Evolutionary conservation across 2,888 invertebrate genomes (phyloP).

Genomic region (Drosophila picticornis): DNA sequence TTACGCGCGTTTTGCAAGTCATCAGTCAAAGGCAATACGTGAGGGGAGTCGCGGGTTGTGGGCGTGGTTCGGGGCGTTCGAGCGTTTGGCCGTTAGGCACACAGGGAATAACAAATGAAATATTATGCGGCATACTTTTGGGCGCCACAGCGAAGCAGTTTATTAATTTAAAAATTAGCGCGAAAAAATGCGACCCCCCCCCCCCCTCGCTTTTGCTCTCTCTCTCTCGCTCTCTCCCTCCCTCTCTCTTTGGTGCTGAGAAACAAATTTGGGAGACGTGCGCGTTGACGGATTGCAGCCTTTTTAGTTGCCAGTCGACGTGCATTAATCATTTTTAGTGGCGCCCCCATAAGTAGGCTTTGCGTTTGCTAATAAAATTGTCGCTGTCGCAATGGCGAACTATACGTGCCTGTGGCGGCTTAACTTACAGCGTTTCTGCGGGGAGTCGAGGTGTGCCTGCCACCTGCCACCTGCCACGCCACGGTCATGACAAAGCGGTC

Average conservation of each 20-base stretch:
- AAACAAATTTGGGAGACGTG: constrained; percentile 75
- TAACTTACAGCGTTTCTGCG: background rate
- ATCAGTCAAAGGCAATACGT: constrained; percentile 75
- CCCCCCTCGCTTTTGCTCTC: too few relatives aligned
- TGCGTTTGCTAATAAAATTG: constrained; percentile 80
- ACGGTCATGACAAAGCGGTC: constrained; percentile 71
- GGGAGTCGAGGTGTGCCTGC: constrained; percentile 54
- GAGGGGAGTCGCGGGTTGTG: background rate
- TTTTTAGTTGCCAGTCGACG: constrained; percentile 72
- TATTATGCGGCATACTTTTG: constrained; percentile 79
- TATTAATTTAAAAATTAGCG: constrained; percentile 80
- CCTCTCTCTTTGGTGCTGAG: background rate
- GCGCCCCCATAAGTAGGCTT: constrained; percentile 79
- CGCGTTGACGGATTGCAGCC: constrained; percentile 79
- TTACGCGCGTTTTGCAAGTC: constrained; percentile 80
- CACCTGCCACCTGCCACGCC: constrained; percentile 46
- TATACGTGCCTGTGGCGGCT: constrained; percentile 61
- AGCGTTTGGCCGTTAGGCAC: constrained; percentile 35
- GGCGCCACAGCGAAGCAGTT: constrained; percentile 73
- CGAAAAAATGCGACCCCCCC: constrained; percentile 60
- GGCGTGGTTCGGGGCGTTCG: background rate
- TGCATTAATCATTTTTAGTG: constrained; percentile 83
- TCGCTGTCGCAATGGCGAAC: constrained; percentile 51
- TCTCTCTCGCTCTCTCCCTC: too few relatives aligned
- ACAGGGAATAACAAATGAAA: constrained; percentile 79